Evolutionary conservation across 2,797 vertebrate genomes (phyloP).

Genomic region (Acipenser ruthenus): DNA sequence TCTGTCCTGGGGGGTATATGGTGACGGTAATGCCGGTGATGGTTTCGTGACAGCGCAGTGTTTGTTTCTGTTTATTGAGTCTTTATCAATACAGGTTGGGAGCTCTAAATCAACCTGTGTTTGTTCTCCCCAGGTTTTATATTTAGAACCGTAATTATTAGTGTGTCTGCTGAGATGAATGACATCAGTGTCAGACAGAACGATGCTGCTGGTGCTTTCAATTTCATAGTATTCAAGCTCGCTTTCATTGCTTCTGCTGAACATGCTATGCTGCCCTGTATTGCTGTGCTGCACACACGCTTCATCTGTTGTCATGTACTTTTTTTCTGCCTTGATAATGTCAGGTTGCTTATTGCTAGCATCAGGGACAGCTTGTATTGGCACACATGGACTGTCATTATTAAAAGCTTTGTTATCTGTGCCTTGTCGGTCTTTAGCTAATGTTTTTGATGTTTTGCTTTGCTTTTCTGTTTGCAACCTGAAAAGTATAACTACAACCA

Average conservation of each 20-base stretch:
- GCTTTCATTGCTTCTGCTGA: conserved; percentile 22
- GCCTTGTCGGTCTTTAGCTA: conserved; percentile 31
- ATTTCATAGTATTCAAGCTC: conserved; percentile 55
- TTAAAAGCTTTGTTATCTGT: conserved; percentile 39
- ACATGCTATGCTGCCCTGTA: conserved; percentile 17
- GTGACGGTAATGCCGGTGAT: conserved; percentile 12
- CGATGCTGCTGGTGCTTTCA: conserved; percentile 39
- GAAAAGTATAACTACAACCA: conserved; percentile 28
- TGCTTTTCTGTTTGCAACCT: conserved; percentile 18
- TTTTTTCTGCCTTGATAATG: conserved; percentile 21
- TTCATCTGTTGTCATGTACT: conserved; percentile 11
- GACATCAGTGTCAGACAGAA: conserved; percentile 35
- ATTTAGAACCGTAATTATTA: conserved; percentile 8
- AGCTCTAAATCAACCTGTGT: conserved; percentile 19
- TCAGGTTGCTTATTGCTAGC: conserved; percentile 24
- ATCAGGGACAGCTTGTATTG: conserved; percentile 10
- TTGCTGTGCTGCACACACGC: conserved; percentile 22
- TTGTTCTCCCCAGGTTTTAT: conserved; percentile 17
- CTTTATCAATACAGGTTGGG: not conserved
- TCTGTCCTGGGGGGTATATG: conserved; percentile 15
- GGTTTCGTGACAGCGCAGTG: not conserved
- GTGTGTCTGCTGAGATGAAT: conserved; percentile 30
- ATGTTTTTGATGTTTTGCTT: conserved; percentile 14
- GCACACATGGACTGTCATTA: conserved; percentile 25
- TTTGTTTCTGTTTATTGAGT: conserved; percentile 10